Evolutionary conservation across 2,797 vertebrate genomes (phyloP), one percentile per base, ranked within the genome.

Genomic region (Sparus aurata): DNA sequence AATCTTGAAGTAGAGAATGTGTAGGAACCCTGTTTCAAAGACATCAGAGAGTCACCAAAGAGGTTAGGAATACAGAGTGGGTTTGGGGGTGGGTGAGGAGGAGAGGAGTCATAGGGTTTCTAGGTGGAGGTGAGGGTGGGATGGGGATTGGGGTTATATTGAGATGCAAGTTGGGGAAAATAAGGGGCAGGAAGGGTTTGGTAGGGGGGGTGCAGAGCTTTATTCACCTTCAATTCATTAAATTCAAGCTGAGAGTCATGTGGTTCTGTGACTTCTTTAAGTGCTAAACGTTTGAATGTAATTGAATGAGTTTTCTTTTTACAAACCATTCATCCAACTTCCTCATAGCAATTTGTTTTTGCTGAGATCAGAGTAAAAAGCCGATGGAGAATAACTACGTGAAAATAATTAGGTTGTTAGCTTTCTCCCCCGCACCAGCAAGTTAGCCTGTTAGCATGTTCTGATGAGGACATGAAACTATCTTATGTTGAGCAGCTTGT

Each of bases 21-120:
- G 88, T 84, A 91, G 92, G 90, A 92, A 87, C 90, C 87, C 88
- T 90, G 89, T 80, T 85, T 83, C n/a, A 82, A 59, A 82, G 66
- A 83, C 70, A 62, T 68, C 78, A 82, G 83, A 82, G 82, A 87
- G 87, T 83, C 87, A 85, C 87, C 90, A 88, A 90, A 89, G 86
- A 92, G 68, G 88, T 83, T 73, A 85, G 87, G 87, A 82, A 41
- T 3, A 66, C 46, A 25, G 71, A 75, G 70, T 41, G 30, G 73
- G 77, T 75, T 50, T 71, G 71, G 73, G 76, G 49, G 30, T 27
- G 50, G 74, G 47, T 12, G 65, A 41, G 47, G 53, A 41, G 9
- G 23, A 18, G 27, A 18, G 27, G 25, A 22, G 17, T 15, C 23
- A 38, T 38, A 13, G 66, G 30, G 18, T 22, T 50, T 72, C 23